Base-by-base conservation (phyloP, 2,797 vertebrate genomes). In the Pangasius djambal region DNA sequence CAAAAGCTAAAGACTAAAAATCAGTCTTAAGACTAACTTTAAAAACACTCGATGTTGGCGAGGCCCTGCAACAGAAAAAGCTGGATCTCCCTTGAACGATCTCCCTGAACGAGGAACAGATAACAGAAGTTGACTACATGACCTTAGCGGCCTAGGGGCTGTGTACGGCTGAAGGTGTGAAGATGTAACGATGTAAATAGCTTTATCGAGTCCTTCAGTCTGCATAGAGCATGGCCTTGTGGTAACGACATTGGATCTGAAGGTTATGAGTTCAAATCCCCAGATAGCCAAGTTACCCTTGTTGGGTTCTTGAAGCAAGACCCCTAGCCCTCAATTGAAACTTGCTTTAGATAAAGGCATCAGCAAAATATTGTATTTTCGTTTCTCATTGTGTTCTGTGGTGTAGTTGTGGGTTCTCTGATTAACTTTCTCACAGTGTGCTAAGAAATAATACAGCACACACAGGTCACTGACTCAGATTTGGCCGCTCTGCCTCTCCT, bases 381-480 rank as follows among this genome's bases (percentile, higher is more conserved):
- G 13, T 44, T 13, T 28, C 10, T 44, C 10, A n/a, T 16, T 63
- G 40, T 85, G 74, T 88, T 65, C 69, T 31, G 37, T 83, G 79
- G 48, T 85, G n/a, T 87, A 25, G 34, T 44, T 83, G 59, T 88
- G 57, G 31, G 22, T 52, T 67, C 34, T 34, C 28, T 22, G 87
- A 48, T 52, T 48, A 75, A 82, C 57, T 83, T 83, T 63, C 34
- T 61, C 12, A 61, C 5, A 20, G 15, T n/a, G 25, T 18, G 6
- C 40, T 10, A 67, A 67, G 40, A 82, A 69, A 84, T 44, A 84
- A 52, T 63, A 77, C 74, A 88, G 34, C 82, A 86, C 72, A 78
- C 88, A 10, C 13, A 37, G 83, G 86, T 88, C 87, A 75, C 72
- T 52, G 85, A 40, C 69, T 86, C 84, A 65, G 65, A 67, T 87